Conservation (phyloP, 1,140 invertebrate genomes). For the Dinoponera quadriceps region DNA sequence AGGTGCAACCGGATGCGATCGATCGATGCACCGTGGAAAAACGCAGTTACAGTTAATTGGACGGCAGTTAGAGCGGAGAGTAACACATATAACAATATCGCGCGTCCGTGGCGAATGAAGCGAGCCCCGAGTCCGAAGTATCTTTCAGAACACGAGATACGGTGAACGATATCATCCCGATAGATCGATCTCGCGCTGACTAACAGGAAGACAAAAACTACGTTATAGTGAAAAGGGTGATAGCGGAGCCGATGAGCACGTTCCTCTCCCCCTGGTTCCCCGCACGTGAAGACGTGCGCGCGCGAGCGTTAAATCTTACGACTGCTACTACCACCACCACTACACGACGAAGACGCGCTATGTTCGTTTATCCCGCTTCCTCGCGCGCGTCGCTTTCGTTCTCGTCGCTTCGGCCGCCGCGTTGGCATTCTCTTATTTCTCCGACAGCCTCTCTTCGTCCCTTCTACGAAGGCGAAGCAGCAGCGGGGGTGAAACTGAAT, state of each 20-base stretch:
- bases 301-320: too few species aligned
- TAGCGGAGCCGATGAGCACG: too few species aligned
- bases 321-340: too few species aligned
- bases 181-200: not conserved
- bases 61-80: slow-evolving; percentile 12
- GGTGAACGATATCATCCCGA: not conserved
- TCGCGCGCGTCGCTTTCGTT: not conserved
- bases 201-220: not conserved
- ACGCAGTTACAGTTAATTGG: slow-evolving; percentile 23
- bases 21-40: slow-evolving; percentile 15
- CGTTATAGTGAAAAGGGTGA: slow-evolving; percentile 2
- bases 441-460: slow-evolving; percentile 45
- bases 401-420: slow-evolving; percentile 1
- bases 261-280: too few species aligned
- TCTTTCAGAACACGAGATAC: not conserved
- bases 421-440: not conserved
- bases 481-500: slow-evolving; percentile 70
- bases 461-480: slow-evolving; percentile 43
- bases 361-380: slow-evolving; percentile 11
- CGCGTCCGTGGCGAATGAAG: not conserved
- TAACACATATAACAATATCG: slow-evolving; percentile 2
- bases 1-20: slow-evolving; percentile 14
- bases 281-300: too few species aligned
- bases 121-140: too few species aligned
- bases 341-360: not conserved